Conservation (phyloP, 2,888 invertebrate genomes). For the Parnassius glacialis region DNA sequence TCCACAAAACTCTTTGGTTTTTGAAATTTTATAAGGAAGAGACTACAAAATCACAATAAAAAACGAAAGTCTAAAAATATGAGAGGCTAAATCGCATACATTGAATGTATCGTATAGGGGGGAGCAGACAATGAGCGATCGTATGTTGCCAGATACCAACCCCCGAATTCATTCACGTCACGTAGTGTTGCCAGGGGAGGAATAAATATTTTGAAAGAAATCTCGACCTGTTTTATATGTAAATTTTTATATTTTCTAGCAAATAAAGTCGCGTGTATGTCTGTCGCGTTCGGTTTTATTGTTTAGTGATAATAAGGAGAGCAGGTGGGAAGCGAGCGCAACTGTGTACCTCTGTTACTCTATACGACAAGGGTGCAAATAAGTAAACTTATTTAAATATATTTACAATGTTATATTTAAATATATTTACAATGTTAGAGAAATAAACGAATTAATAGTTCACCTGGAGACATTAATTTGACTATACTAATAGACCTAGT, state of each 20-base stretch:
- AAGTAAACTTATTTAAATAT: background rate
- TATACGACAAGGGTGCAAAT: background rate
- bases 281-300: slow-evolving; percentile 59
- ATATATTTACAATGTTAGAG: background rate
- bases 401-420: background rate
- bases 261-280: slow-evolving; percentile 41
- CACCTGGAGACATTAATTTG: no score
- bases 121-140: slow-evolving; percentile 52
- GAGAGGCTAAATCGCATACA: slow-evolving; percentile 36
- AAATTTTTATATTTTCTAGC: slow-evolving; percentile 71
- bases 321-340: slow-evolving; percentile 47
- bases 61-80: slow-evolving; percentile 15
- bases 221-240: slow-evolving; percentile 68
- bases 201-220: slow-evolving; percentile 67
- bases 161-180: slow-evolving; percentile 51
- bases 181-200: slow-evolving; percentile 72
- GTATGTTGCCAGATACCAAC: slow-evolving; percentile 42
- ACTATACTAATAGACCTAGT: no score
- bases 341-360: background rate
- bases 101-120: slow-evolving; percentile 40
- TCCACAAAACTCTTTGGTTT: no score
- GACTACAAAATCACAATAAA: no score
- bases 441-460: background rate
- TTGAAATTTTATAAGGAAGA: no score
- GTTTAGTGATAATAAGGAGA: slow-evolving; percentile 52